Conservation (phyloP, 2,797 vertebrate genomes). For the Rhadinocentrus ornatus region DNA sequence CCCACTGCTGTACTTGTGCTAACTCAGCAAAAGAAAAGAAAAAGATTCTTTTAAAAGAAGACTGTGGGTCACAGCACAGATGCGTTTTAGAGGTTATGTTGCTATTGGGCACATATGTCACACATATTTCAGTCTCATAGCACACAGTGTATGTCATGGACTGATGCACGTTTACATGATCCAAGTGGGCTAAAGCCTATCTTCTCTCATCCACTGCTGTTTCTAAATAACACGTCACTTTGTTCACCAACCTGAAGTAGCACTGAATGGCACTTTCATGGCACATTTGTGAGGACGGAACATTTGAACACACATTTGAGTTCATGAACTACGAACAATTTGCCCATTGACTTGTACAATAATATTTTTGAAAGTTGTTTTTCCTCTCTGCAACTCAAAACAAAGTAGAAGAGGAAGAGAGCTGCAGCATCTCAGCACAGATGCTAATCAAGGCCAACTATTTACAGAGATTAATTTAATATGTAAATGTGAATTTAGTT, state of each 20-base stretch:
- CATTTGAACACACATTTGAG: conserved; percentile 23
- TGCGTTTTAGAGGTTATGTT: conserved; percentile 22
- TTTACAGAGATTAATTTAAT: conserved; percentile 16
- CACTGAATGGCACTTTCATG: conserved; percentile 56
- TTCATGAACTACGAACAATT: conserved; percentile 34
- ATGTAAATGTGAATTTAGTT: conserved; percentile 57
- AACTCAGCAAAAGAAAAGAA: conserved; percentile 6
- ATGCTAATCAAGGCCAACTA: background rate
- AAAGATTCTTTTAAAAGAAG: conserved; percentile 11
- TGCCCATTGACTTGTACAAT: conserved; percentile 26
- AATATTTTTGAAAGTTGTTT: conserved; percentile 35
- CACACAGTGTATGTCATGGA: background rate
- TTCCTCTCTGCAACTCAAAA: conserved; percentile 44
- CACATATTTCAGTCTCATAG: conserved; percentile 2
- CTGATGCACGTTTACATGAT: conserved; percentile 6
- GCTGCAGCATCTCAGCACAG: conserved; percentile 23
- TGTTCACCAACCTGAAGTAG: conserved; percentile 25
- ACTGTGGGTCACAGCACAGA: conserved; percentile 16
- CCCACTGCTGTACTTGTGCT: background rate
- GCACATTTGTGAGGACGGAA: conserved; percentile 3
- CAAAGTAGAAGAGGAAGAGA: conserved; percentile 7
- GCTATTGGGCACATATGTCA: background rate
- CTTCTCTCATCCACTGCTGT: background rate
- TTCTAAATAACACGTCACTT: conserved; percentile 12
- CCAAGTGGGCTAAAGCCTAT: conserved; percentile 12